Percentiles rank a stretch among this genome's conserved stretches.
These are phyloP conservation scores for Ferrisia virgata DNA, from an alignment of 2,888 invertebrate species.

Conservation along the genomic window DNA sequence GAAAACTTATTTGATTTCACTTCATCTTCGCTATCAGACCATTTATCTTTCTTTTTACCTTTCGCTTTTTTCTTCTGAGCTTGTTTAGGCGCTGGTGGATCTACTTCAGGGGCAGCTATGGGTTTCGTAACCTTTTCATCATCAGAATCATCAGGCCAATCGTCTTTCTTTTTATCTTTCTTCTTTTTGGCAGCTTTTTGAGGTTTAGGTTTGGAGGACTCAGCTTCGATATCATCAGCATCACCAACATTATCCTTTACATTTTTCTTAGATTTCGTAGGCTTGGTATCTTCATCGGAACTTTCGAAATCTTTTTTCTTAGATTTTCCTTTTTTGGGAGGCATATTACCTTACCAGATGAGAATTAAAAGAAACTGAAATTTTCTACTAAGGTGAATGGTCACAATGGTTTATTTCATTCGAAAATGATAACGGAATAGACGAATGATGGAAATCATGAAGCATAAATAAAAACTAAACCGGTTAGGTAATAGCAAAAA, in stretches of 20 bases:
- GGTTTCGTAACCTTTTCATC: slow-evolving; percentile 44
- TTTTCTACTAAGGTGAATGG: not conserved
- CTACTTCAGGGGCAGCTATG: not conserved
- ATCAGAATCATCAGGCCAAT: slow-evolving; percentile 47
- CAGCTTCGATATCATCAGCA: not conserved
- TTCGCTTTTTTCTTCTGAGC: slow-evolving; percentile 47
- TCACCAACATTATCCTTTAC: not conserved
- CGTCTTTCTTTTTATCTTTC: slow-evolving; percentile 48
- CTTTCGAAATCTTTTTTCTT: slow-evolving; percentile 38
- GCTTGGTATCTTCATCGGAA: slow-evolving; percentile 35
- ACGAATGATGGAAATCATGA: not conserved
- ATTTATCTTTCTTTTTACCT: slow-evolving; percentile 47
- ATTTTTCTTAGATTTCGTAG: slow-evolving; percentile 27
- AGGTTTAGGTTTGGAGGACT: not conserved
- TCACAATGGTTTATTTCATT: not conserved
- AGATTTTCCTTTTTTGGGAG: slow-evolving; percentile 33
- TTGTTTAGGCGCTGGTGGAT: slow-evolving; percentile 43
- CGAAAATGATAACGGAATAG: not conserved
- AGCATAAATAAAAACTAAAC: not conserved
- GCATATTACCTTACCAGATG: not conserved
- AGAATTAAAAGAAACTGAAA: not conserved
- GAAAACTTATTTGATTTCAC: slow-evolving; percentile 52
- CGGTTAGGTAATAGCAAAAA: not conserved
- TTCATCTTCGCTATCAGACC: slow-evolving; percentile 51
- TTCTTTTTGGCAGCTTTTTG: slow-evolving; percentile 45